Evolutionary conservation across 2,113 vertebrate genomes (phyloP).

Genomic region (Labrus mixtus): DNA sequence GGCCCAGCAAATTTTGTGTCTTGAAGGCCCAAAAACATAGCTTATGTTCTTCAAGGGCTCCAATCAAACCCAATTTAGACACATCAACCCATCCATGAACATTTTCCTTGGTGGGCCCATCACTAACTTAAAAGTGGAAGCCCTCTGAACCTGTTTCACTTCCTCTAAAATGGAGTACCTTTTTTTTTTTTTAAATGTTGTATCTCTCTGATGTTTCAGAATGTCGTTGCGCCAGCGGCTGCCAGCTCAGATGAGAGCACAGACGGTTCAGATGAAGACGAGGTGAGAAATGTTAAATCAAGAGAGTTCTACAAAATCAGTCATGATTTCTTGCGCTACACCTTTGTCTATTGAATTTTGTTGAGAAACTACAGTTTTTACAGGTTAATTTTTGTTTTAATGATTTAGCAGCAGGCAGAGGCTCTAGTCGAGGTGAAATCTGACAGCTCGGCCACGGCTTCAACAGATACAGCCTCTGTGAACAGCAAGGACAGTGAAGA

Average conservation of each 20-base stretch:
- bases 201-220: constrained; percentile 56
- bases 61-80: no score
- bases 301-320: background rate
- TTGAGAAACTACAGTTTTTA: background rate
- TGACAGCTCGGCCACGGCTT: constrained; percentile 26
- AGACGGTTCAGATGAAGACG: constrained; percentile 70
- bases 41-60: no score
- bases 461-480: constrained; percentile 53
- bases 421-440: constrained; percentile 28
- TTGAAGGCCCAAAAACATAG: no score
- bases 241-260: constrained; percentile 74
- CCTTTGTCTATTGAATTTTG: background rate
- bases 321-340: background rate
- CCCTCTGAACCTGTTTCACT: no score
- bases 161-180: no score
- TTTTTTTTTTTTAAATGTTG: no score
- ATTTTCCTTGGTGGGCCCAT: no score
- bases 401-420: constrained; percentile 27
- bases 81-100: no score
- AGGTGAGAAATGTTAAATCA: constrained; percentile 60
- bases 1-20: no score
- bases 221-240: constrained; percentile 21
- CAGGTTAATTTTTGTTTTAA: background rate
- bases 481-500: constrained; percentile 62
- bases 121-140: no score